Evolutionary conservation across 2,113 vertebrate genomes (phyloP).

Genomic region (Pelecanoides urinatrix): DNA sequence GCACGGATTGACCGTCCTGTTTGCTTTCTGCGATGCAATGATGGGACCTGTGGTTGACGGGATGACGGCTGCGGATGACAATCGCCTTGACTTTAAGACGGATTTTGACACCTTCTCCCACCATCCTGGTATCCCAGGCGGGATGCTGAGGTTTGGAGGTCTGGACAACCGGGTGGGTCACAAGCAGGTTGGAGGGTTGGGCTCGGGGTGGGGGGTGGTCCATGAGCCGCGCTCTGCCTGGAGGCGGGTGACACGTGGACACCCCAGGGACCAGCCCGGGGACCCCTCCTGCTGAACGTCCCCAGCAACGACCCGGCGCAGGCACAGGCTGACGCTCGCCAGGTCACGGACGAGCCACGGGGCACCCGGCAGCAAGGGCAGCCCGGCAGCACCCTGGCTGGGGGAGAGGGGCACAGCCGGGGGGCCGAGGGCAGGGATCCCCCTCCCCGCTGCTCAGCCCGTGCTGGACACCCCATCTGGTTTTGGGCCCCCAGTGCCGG

Average conservation of each 20-base stretch:
- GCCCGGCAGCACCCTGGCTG: neutral
- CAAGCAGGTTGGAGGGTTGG: neutral
- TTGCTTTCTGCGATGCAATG: neutral
- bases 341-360: neutral
- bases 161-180: neutral
- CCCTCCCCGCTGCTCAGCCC: neutral
- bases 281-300: neutral
- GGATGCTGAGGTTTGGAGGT: neutral
- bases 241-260: neutral
- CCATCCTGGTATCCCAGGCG: neutral
- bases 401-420: neutral
- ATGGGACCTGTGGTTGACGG: neutral
- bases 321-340: rapidly evolving
- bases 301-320: neutral
- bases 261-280: neutral
- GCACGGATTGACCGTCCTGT: neutral
- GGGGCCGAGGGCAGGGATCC: neutral
- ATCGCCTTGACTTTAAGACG: neutral
- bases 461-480: neutral
- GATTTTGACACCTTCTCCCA: neutral
- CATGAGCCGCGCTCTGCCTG: neutral
- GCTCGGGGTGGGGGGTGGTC: neutral
- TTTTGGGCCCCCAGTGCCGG: neutral
- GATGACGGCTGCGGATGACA: neutral
- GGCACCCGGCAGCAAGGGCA: neutral